Base-by-base conservation (phyloP, 1,140 invertebrate genomes). In the Microplitis demolitor region DNA sequence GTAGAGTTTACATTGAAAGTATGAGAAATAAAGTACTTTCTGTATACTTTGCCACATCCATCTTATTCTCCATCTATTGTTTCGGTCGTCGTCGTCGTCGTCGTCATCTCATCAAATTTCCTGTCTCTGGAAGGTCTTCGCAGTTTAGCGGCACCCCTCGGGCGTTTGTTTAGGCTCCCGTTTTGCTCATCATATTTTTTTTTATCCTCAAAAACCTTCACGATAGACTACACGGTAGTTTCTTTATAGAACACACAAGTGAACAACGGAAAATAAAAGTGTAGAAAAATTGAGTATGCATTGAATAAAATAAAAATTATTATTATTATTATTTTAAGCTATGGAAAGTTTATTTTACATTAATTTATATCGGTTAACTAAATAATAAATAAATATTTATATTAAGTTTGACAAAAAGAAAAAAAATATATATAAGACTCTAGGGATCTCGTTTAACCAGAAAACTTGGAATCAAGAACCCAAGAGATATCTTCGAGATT, bases 71-170 rank as follows among this genome's bases (percentile, higher is more conserved):
- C 39, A 11, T 79, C 74, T 73, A 76, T 78, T 78, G 71, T 78
- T 77, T 35, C 51, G 53, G 45, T 77, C 75, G 78, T 8, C 13
- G 71, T 78, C 45, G 45, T 77, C 75, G 76, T 8, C 5, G 34
- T 24, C 16, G 62, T 64, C 37, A 24, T 33, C 75, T 80, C 76
- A 73, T 79, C 79, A 81, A 82, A 81, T 81, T 78, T 78, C 71
- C 76, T 76, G 78, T 80, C 74, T 63, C 69, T 54, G 39, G 54
- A 33, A 66, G 69, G 67, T 71, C 73, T 66, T 37, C 9, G 54
- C 66, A 75, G 72, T 75, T 79, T 76, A 64, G 62, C 14, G 53
- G 51, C 53, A 73, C 39, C 35, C 62, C 68, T 74, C 53, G 16
- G 66, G 68, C 67, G 67, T 71, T 71, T 66, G 69, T 71, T 71